These are phyloP conservation scores for Molossus alvarezi DNA, from an alignment of 2,797 vertebrate species.

Conservation along the genomic window DNA sequence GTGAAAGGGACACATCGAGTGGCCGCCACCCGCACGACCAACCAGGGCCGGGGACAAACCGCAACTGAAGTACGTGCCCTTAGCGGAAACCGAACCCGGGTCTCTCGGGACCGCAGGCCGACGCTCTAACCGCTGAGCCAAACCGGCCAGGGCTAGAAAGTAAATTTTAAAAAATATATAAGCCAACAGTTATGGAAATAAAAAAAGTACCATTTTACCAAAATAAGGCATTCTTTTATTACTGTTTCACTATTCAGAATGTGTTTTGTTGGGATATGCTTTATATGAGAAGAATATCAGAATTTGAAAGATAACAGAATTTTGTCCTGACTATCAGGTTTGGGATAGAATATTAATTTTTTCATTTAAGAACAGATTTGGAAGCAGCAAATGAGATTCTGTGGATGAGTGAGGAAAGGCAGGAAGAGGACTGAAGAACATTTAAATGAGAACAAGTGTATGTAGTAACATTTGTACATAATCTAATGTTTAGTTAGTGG, in stretches of 20 bases:
- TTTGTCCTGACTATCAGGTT: background rate
- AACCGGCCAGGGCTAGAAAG: too few species aligned
- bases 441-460: background rate
- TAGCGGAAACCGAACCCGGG: too few species aligned
- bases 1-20: too few species aligned
- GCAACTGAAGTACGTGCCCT: too few species aligned
- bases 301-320: background rate
- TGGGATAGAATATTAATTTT: background rate
- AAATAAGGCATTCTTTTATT: background rate
- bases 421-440: background rate
- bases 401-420: background rate
- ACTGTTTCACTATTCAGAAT: background rate
- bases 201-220: background rate
- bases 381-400: background rate
- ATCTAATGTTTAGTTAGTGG: background rate
- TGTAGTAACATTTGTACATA: background rate
- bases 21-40: too few species aligned
- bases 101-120: too few species aligned
- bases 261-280: background rate
- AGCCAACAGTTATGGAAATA: background rate
- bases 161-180: background rate
- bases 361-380: conserved; percentile 31
- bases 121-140: too few species aligned
- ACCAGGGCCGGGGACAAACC: too few species aligned
- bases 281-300: background rate